Evolutionary conservation across 2,113 vertebrate genomes (phyloP).

Genomic region (Pterophyllum scalare): DNA sequence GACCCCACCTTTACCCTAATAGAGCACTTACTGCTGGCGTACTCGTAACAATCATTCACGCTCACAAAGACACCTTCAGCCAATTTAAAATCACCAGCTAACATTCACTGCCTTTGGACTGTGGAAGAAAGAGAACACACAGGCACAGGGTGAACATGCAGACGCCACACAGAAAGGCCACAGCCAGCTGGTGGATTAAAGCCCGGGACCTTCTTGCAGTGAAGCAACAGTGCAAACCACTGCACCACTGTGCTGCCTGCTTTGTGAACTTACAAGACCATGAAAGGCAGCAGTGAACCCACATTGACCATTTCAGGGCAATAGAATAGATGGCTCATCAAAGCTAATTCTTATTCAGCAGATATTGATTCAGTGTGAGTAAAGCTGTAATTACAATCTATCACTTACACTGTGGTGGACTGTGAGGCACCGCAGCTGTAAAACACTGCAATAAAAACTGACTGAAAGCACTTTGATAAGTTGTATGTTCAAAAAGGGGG

Average conservation of each 20-base stretch:
- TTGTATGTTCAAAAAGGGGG: slow-evolving; percentile 8
- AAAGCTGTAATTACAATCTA: slow-evolving; percentile 33
- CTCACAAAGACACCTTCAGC: neutral
- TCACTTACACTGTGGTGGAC: slow-evolving; percentile 18
- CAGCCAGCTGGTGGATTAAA: neutral
- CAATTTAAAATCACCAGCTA: neutral
- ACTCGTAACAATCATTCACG: neutral
- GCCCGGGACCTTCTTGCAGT: neutral
- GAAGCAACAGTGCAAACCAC: neutral
- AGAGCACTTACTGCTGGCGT: no score
- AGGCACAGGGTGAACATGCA: neutral
- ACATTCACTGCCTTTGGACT: neutral
- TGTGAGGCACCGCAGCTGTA: neutral
- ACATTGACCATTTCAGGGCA: slow-evolving; percentile 5
- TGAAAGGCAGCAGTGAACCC: neutral
- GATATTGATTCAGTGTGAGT: slow-evolving; percentile 47
- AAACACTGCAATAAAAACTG: slow-evolving; percentile 18
- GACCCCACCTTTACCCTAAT: no score
- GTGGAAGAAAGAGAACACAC: neutral
- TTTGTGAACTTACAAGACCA: slow-evolving; percentile 1
- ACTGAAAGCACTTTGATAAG: neutral
- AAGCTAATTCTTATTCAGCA: slow-evolving; percentile 39
- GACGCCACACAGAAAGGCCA: neutral
- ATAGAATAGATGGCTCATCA: slow-evolving; percentile 40
- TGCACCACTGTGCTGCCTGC: neutral